Base-by-base conservation (phyloP, 2,888 invertebrate genomes). In the Liopterus haemorrhoidalis region DNA sequence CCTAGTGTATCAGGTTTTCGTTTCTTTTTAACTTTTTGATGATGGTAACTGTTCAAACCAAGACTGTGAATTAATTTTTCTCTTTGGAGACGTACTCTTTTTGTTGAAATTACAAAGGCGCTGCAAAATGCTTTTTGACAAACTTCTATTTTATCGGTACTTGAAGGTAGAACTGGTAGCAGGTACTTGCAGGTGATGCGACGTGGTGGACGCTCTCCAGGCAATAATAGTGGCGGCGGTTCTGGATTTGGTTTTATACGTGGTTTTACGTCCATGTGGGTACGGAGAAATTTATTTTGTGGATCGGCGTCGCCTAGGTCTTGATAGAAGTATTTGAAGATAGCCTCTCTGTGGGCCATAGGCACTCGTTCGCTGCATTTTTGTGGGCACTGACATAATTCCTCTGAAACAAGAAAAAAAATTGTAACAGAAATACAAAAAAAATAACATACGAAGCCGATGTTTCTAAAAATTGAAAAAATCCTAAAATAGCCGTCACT, bases 51-150 rank as follows among this genome's bases (percentile, higher is more conserved):
- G 54, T 69, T 69, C 44, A 68, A 54, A 5, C 68, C 69, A 50
- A 70, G 54, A 48, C 66, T 66, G 46, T 68, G 64, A 47, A 73
- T 72, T 19, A 72, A 63, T 57, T 70, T 71, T 53, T 73, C 73
- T 30, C 73, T 59, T 54, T 72, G 72, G 24, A 72, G 58, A 40
- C 72, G 59, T 11, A 74, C 71, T 44, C 73, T 59, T 58, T 74
- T 74, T 46, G 74, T 74, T 30, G 73, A 73, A 54, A 74, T 72
- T 30, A 71, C 70, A 58, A 72, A 74, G 21, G 73, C 68, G 58
- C 71, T 72, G 55, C 73, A 72, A 57, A 74, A 74, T 24, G 74
- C 74, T 55, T 73, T 73, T 55, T 74, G 71, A 55, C 74, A 74
- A 22, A 74, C 72, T 55, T 72, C 72, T 11, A 70, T 65, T 43